Percentiles rank a stretch among this genome's conserved stretches.
phyloP scores from a whole-genome alignment of 1,140 invertebrate genomes.

The Pissodes strobi region DNA sequence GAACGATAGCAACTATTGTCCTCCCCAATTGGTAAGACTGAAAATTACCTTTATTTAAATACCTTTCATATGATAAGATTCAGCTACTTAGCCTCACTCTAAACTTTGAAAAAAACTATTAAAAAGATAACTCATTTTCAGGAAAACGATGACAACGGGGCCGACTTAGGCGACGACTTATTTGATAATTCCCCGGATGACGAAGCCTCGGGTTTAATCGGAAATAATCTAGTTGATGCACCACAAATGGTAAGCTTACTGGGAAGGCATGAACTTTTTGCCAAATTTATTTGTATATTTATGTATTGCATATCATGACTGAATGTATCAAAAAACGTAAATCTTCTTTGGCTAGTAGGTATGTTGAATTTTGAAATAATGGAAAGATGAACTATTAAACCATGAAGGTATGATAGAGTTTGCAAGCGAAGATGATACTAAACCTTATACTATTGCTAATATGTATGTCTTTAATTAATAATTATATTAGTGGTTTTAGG shows the following conservation, averaged over 20 bases:
- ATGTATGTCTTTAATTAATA: too few species aligned
- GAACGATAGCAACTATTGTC: conserved; percentile 44
- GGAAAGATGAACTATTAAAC: too few species aligned
- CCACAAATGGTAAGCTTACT: conserved; percentile 58
- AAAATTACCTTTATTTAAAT: background rate
- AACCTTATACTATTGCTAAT: background rate
- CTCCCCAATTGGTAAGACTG: conserved; percentile 31
- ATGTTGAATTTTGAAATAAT: too few species aligned
- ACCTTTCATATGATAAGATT: background rate
- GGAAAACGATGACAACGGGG: conserved; percentile 3
- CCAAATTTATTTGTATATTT: background rate
- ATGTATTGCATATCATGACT: too few species aligned
- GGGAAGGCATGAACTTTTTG: background rate
- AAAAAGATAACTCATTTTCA: too few species aligned
- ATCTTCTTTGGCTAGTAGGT: too few species aligned
- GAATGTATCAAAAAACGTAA: too few species aligned
- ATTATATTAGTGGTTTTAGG: conserved; percentile 1
- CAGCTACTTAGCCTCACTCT: too few species aligned
- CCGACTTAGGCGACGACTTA: background rate
- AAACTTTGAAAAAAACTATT: too few species aligned
- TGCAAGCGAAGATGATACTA: background rate
- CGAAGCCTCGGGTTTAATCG: conserved; percentile 44
- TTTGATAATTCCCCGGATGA: conserved; percentile 29
- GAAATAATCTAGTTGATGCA: conserved; percentile 57
- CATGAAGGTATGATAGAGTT: too few species aligned